Evolutionary conservation across 2,113 vertebrate species (phyloP).

Genomic region (Zosterops hypoxanthus): DNA sequence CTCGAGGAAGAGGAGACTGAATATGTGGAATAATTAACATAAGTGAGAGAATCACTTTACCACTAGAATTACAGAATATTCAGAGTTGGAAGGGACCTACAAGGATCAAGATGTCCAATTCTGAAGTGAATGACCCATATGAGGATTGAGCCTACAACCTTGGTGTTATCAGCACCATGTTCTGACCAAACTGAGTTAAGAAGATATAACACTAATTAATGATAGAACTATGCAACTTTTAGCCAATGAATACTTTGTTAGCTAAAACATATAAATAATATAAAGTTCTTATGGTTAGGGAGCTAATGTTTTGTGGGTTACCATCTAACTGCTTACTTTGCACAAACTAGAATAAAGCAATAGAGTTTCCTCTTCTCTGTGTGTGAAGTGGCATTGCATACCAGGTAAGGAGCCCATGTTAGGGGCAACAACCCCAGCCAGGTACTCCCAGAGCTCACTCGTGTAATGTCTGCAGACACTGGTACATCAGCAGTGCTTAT

Average conservation of each 20-base stretch:
- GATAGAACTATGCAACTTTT: background rate
- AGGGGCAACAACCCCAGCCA: background rate
- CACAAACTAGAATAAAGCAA: background rate
- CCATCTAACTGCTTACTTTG: background rate
- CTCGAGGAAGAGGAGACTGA: background rate
- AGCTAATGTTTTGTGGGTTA: background rate
- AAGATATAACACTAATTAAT: background rate
- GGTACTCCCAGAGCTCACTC: background rate
- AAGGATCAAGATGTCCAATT: background rate
- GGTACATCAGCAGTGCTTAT: rapidly evolving
- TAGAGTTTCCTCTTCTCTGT: background rate
- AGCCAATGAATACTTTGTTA: background rate
- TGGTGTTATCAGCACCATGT: background rate
- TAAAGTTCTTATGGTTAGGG: background rate
- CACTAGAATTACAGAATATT: background rate
- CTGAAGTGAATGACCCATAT: background rate
- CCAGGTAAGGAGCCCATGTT: background rate
- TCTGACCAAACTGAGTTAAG: background rate
- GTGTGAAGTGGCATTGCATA: background rate
- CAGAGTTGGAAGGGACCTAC: background rate
- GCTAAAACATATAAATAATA: background rate
- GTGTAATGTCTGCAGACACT: rapidly evolving
- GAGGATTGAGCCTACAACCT: background rate
- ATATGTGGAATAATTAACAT: background rate
- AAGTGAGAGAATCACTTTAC: background rate